A percentile compares a stretch with the other conserved stretches of the same genome.
These are phyloP conservation scores for Petrocephalus microphthalmus DNA, from an alignment of 2,113 vertebrate genomes.

Conservation along the genomic window DNA sequence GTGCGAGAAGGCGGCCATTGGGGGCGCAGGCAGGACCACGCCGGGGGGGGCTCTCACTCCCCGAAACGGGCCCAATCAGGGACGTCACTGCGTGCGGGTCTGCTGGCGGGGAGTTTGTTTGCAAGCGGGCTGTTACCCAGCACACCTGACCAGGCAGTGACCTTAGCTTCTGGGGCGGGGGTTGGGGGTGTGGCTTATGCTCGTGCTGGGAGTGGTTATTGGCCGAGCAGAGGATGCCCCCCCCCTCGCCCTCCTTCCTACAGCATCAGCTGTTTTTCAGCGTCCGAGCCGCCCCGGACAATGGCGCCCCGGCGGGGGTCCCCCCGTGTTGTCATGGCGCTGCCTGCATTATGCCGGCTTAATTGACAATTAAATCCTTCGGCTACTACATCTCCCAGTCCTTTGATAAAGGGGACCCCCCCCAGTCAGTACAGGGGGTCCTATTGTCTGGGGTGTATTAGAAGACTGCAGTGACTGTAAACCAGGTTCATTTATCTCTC, in stretches of 20 bases:
- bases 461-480: slow-evolving; percentile 80
- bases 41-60: too few species aligned
- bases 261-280: slow-evolving; percentile 96
- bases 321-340: slow-evolving; percentile 82
- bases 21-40: too few species aligned
- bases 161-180: slow-evolving; percentile 38
- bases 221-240: slow-evolving; percentile 18
- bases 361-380: slow-evolving; percentile 95
- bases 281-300: slow-evolving; percentile 69
- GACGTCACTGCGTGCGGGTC: slow-evolving; percentile 38
- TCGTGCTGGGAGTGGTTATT: slow-evolving; percentile 23
- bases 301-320: slow-evolving; percentile 79
- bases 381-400: slow-evolving; percentile 69
- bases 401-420: slow-evolving; percentile 80
- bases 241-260: slow-evolving; percentile 75
- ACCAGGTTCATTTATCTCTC: slow-evolving; percentile 82
- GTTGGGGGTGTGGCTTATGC: background rate
- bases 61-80: background rate
- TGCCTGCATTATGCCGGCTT: slow-evolving; percentile 88
- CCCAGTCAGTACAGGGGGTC: slow-evolving; percentile 66
- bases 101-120: slow-evolving; percentile 48
- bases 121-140: slow-evolving; percentile 33
- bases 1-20: background rate
- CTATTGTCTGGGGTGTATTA: slow-evolving; percentile 84
- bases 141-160: slow-evolving; percentile 64